Percentiles rank a stretch among this genome's conserved stretches.
Evolutionary conservation across 1,140 invertebrate genomes (phyloP).

Genomic region (Drosophila yakuba): DNA sequence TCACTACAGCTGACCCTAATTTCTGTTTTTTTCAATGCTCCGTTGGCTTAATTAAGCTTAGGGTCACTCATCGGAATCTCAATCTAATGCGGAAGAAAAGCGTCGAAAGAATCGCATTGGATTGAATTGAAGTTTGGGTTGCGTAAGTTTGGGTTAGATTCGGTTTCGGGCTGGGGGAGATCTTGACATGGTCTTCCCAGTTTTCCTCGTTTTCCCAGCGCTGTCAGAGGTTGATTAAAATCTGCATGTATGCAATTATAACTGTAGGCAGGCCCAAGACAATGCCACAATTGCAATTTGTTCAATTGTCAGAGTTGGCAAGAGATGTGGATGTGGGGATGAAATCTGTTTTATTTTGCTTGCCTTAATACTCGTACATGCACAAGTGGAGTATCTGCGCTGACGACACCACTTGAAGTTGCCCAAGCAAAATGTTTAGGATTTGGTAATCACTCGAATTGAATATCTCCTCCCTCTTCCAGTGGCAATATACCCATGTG

Average conservation of each 20-base stretch:
- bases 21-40: constrained; percentile 28
- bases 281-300: constrained; percentile 53
- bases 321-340: constrained; percentile 26
- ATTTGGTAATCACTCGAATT: constrained; percentile 50
- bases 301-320: constrained; percentile 42
- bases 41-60: constrained; percentile 42
- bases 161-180: background rate
- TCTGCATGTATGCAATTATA: constrained; percentile 45
- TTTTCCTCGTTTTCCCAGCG: constrained; percentile 14
- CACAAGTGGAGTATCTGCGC: constrained; percentile 42
- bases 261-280: constrained; percentile 50
- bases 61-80: constrained; percentile 24
- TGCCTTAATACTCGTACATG: constrained; percentile 33
- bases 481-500: background rate
- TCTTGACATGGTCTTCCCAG: constrained; percentile 31
- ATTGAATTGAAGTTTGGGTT: constrained; percentile 9
- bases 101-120: constrained; percentile 27
- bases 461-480: constrained; percentile 22
- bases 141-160: background rate
- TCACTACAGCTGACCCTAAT: constrained; percentile 26
- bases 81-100: constrained; percentile 36
- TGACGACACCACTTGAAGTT: constrained; percentile 42
- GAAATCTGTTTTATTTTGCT: constrained; percentile 28
- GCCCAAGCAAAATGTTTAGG: constrained; percentile 43
- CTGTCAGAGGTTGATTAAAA: constrained; percentile 39